Base-by-base conservation (phyloP, 2,113 vertebrate genomes). In the Muntiacus reevesi region DNA sequence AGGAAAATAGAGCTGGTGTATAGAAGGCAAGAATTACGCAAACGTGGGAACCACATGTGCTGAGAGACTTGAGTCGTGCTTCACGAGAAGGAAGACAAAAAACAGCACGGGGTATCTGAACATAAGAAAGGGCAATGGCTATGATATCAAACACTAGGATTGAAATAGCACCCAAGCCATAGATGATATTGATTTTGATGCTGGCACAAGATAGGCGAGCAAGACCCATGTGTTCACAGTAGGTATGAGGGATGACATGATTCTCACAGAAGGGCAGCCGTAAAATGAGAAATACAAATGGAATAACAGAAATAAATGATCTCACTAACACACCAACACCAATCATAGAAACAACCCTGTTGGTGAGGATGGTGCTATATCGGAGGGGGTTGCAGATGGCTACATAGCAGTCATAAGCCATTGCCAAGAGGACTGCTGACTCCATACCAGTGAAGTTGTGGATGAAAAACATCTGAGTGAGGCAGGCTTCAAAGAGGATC, bases 21-120 rank as follows among this genome's bases (percentile, higher is more conserved):
- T 98, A 98, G 55, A 98, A 98, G 6, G 96, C 40, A 3, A 98
- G 23, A 30, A 98, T 98, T 30, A 98, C 47, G 0, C 92, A 97
- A n/a, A 96, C 84, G 11, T 97, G 97, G 0, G 98, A 98, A 62
- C 97, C 96, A 82, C 98, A 98, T 0, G 97, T 98, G 11, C 95
- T 97, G 5, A 97, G 89, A 1, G 98, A 95, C 54, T 98, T 98
- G 33, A 91, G 60, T 11, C 76, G 82, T 40, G 98, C 94, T 1
- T 97, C 95, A 16, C 0, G 92, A 19, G 98, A 97, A 0, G 97
- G 97, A 2, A 98, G 92, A 59, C 0, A 14, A 28, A 97, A 97
- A 45, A 95, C 94, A 93, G 91, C 93, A 36, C 16, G 0, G 6
- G 97, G 94, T 50, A 98, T 98, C 55, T 91, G 64, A 3, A 83